These are phyloP conservation scores for Lithodes maja DNA, from an alignment of 2,888 invertebrate genomes.

Conservation along the genomic window DNA sequence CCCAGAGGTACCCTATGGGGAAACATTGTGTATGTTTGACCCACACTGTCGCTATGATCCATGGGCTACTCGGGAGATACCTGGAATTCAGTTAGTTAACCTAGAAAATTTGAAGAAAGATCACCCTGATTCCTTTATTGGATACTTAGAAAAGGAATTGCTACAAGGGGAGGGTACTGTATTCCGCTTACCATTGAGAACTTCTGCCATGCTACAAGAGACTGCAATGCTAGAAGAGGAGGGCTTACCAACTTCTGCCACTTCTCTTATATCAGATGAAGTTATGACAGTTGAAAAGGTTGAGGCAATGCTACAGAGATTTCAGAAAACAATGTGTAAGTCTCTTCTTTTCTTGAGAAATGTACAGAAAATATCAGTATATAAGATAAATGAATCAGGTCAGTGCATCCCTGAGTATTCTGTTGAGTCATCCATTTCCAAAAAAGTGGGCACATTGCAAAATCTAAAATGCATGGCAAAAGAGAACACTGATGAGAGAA, in stretches of 20 bases:
- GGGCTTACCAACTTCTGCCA: not conserved
- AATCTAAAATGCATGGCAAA: not conserved
- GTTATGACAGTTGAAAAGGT: not conserved
- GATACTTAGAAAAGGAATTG: conserved; percentile 25
- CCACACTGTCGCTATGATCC: conserved; percentile 51
- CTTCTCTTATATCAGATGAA: conserved; percentile 10
- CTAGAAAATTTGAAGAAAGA: conserved; percentile 26
- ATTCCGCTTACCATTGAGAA: conserved; percentile 42
- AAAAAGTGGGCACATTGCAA: not conserved
- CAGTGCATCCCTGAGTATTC: conserved; percentile 3
- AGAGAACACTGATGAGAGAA: not conserved
- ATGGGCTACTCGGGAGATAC: conserved; percentile 19
- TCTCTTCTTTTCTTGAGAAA: conserved; percentile 41
- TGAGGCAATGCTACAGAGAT: conserved; percentile 10
- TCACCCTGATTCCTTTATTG: conserved; percentile 40
- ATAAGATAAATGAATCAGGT: not conserved
- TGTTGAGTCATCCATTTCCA: conserved; percentile 5
- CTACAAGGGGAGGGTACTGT: conserved; percentile 38
- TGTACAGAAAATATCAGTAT: conserved; percentile 44
- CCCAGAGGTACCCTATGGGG: conserved; percentile 35
- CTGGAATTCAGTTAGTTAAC: conserved; percentile 34
- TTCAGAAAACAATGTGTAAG: conserved; percentile 26
- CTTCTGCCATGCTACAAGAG: not conserved
- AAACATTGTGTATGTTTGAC: conserved; percentile 54
- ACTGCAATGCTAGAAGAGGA: no score